These are phyloP conservation scores for Andrena camellia DNA, from an alignment of 2,888 invertebrate genomes.

Conservation along the genomic window DNA sequence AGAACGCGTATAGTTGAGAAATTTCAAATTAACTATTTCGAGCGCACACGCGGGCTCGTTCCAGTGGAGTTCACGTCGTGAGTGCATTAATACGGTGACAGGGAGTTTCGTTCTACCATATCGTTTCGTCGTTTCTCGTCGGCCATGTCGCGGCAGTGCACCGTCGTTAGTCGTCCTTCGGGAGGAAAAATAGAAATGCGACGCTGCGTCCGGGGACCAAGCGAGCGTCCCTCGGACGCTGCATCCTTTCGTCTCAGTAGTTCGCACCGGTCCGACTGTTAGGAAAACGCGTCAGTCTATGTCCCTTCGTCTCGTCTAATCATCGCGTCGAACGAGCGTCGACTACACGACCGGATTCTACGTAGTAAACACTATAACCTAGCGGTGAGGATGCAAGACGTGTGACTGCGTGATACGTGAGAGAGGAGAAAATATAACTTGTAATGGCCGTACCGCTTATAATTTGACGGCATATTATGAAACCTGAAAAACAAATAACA, in stretches of 20 bases:
- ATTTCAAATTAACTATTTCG: neutral
- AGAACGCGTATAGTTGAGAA: neutral
- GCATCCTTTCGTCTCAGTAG: slow-evolving; percentile 1
- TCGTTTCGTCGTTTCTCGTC: slow-evolving; percentile 45
- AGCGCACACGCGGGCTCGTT: slow-evolving; percentile 6
- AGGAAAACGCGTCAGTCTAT: slow-evolving; percentile 36
- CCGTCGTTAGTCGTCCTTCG: slow-evolving; percentile 20
- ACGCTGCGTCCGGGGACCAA: neutral
- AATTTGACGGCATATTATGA: slow-evolving; percentile 85
- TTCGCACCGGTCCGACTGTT: slow-evolving; percentile 24
- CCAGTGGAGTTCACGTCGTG: neutral
- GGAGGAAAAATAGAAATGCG: neutral
- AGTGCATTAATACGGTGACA: neutral
- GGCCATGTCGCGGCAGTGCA: slow-evolving; percentile 4
- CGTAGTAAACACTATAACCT: slow-evolving; percentile 66
- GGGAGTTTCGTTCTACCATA: neutral
- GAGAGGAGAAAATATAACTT: slow-evolving; percentile 77
- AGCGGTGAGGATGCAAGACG: slow-evolving; percentile 69
- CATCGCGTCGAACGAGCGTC: slow-evolving; percentile 5
- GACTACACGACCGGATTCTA: slow-evolving; percentile 51
- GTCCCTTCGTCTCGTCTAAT: slow-evolving; percentile 24
- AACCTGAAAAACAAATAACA: slow-evolving; percentile 84
- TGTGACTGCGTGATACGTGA: slow-evolving; percentile 74
- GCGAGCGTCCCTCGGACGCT: neutral
- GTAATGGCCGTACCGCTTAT: slow-evolving; percentile 84